A percentile compares a stretch with the other conserved stretches of the same genome.
Evolutionary conservation across 1,140 invertebrate species (phyloP).

Genomic region (Mizuhopecten yessoensis): DNA sequence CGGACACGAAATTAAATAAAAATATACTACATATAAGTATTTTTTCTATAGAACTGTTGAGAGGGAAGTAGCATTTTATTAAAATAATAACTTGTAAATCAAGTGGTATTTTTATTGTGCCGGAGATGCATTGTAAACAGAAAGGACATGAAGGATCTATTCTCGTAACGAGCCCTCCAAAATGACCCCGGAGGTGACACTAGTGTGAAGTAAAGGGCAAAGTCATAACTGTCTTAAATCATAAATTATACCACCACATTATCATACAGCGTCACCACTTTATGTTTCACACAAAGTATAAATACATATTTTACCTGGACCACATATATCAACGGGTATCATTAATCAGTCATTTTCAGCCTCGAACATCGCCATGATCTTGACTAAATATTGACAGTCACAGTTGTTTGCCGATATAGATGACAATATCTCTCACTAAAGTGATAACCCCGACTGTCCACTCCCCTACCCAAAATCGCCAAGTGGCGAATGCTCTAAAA

Average conservation of each 20-base stretch:
- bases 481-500: slow-evolving; percentile 51
- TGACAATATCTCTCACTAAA: slow-evolving; percentile 38
- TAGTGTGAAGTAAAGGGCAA: not conserved
- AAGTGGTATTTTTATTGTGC: not conserved
- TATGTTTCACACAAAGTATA: slow-evolving; percentile 44
- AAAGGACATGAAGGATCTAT: not conserved
- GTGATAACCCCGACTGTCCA: too few relatives aligned
- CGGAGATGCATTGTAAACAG: not conserved
- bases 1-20: too few relatives aligned
- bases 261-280: not conserved
- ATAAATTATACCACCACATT: not conserved
- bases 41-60: too few relatives aligned
- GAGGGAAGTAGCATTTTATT: too few relatives aligned
- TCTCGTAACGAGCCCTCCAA: not conserved
- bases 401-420: slow-evolving; percentile 46
- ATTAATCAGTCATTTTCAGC: slow-evolving; percentile 56
- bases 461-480: slow-evolving; percentile 45
- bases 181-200: not conserved
- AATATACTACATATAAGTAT: too few relatives aligned
- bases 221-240: not conserved
- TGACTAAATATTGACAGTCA: slow-evolving; percentile 57
- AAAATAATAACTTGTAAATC: too few relatives aligned
- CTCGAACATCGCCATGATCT: slow-evolving; percentile 48
- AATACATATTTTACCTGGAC: slow-evolving; percentile 49
- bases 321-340: not conserved